Conservation (phyloP, 2,113 vertebrate species). For the Cyprinodon variegatus region DNA sequence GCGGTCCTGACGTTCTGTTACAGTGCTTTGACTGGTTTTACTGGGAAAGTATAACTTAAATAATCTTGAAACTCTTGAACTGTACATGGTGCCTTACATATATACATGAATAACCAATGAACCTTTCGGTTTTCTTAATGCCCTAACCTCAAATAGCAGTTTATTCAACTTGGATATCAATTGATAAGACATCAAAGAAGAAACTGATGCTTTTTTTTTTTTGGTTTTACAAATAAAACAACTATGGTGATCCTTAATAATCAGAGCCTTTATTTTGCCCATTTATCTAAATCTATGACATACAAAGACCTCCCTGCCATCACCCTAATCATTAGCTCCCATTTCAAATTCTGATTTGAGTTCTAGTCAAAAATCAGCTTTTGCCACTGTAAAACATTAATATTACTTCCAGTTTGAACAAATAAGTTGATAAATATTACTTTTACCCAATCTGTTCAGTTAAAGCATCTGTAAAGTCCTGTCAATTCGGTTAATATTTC, state of each 20-base stretch:
- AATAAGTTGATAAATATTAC: neutral
- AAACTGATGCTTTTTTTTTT: neutral
- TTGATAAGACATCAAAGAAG: neutral
- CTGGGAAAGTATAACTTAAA: neutral
- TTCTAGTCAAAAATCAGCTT: neutral
- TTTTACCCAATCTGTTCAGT: neutral
- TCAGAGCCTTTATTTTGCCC: neutral
- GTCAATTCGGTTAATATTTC: slow-evolving; percentile 20
- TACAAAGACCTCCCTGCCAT: neutral
- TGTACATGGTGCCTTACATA: neutral
- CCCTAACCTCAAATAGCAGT: too few relatives aligned
- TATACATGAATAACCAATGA: neutral
- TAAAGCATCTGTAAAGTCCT: neutral
- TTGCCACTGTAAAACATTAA: neutral
- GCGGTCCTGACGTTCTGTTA: neutral
- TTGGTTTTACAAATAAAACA: neutral
- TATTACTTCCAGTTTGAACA: neutral
- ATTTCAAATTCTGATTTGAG: neutral
- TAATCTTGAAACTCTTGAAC: neutral
- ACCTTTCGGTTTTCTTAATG: too few relatives aligned
- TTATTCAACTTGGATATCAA: neutral
- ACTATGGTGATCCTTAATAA: neutral
- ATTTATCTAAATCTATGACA: neutral
- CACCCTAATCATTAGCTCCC: neutral
- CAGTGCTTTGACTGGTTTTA: neutral